A percentile compares a stretch with the other conserved stretches of the same genome.
Conservation (phyloP, 2,888 invertebrate species). For the Peribatodes rhomboidaria region DNA sequence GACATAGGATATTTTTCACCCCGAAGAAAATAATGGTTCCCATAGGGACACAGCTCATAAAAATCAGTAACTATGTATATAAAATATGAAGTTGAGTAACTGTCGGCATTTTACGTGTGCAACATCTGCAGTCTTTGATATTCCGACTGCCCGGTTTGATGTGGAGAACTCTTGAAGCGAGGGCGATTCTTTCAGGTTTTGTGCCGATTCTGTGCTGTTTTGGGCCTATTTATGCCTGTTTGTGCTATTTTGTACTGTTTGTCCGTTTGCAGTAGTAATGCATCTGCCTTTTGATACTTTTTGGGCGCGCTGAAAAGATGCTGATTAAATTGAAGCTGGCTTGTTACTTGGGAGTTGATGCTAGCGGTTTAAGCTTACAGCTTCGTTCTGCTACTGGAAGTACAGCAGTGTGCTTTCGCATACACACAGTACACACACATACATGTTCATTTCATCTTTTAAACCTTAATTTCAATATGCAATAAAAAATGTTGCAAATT, state of each 20-base stretch:
- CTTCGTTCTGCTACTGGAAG: neutral
- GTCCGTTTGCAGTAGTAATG: conserved; percentile 21
- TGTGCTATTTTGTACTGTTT: conserved; percentile 26
- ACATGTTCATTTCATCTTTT: too few relatives aligned
- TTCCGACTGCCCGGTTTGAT: conserved; percentile 46
- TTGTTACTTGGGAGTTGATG: conserved; percentile 1
- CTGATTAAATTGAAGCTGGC: conserved; percentile 32
- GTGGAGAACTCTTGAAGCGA: conserved; percentile 48
- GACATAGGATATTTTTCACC: too few relatives aligned
- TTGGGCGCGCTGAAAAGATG: conserved; percentile 27
- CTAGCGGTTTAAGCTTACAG: too few relatives aligned
- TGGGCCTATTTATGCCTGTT: conserved; percentile 25
- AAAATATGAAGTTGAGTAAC: conserved; percentile 8
- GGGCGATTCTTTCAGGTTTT: conserved; percentile 40
- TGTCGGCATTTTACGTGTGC: neutral
- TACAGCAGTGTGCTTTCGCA: too few relatives aligned
- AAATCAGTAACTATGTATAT: too few relatives aligned
- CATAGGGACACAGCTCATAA: neutral
- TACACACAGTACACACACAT: too few relatives aligned
- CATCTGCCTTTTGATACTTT: conserved; percentile 30
- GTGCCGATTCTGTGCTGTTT: conserved; percentile 22
- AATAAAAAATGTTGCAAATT: neutral
- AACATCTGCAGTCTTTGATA: conserved; percentile 46
- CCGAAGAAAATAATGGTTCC: too few relatives aligned
- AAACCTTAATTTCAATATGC: too few relatives aligned